Evolutionary conservation across 2,797 vertebrate genomes (phyloP).

Genomic region (Cirrhinus molitorella): DNA sequence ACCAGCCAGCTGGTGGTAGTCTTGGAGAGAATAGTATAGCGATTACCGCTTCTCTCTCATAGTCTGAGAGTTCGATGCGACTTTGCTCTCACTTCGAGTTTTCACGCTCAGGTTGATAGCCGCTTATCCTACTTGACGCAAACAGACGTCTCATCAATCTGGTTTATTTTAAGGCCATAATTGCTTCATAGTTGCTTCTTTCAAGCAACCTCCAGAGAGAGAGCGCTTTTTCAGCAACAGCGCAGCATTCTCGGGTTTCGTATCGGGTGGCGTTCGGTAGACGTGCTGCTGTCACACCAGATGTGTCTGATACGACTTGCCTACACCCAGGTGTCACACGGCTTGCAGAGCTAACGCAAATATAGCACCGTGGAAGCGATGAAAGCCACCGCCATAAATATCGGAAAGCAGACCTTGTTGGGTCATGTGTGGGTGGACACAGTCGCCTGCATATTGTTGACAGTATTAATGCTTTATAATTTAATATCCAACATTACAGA

Average conservation of each 20-base stretch:
- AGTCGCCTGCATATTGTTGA: constrained; percentile 29
- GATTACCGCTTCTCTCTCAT: not conserved
- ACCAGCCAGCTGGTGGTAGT: constrained; percentile 58
- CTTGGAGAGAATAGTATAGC: constrained; percentile 28
- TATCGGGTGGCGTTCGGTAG: not conserved
- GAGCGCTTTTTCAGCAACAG: not conserved
- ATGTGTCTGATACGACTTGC: constrained; percentile 9
- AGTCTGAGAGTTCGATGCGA: not conserved
- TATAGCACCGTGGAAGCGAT: constrained; percentile 10
- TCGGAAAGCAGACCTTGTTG: not conserved
- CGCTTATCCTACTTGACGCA: not conserved
- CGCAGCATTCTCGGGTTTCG: not conserved
- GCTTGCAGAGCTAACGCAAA: not conserved
- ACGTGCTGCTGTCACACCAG: not conserved
- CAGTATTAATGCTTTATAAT: constrained; percentile 42
- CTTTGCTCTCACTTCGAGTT: not conserved
- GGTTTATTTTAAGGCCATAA: not conserved
- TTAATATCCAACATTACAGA: constrained; percentile 8
- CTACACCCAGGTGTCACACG: constrained; percentile 17
- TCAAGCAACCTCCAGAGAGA: not conserved
- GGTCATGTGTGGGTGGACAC: constrained; percentile 38
- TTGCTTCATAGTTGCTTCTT: not conserved
- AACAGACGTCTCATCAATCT: constrained; percentile 6
- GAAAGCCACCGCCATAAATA: constrained; percentile 9
- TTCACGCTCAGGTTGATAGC: not conserved